A percentile compares a stretch with the other conserved stretches of the same genome.
Evolutionary conservation across 1,140 invertebrate genomes (phyloP).

Genomic region (Drosophila persimilis): DNA sequence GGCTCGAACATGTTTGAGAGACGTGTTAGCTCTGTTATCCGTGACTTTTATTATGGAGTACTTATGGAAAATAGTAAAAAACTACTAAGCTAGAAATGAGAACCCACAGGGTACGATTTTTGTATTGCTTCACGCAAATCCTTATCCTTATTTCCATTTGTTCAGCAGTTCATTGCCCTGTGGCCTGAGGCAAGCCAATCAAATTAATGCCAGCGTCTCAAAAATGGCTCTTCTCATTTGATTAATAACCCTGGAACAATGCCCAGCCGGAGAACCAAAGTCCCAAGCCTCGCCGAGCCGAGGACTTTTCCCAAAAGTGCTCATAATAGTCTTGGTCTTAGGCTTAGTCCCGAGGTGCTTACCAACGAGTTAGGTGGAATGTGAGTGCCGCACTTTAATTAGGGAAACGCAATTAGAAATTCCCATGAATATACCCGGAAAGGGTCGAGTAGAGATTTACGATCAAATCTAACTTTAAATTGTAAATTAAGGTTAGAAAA

Average conservation of each 20-base stretch:
- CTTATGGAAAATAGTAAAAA: too few species aligned
- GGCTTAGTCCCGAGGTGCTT: not conserved
- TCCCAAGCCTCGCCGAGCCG: not conserved
- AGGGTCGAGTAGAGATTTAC: constrained; percentile 14
- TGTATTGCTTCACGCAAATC: not conserved
- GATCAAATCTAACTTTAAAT: constrained; percentile 49
- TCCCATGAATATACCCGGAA: constrained; percentile 10
- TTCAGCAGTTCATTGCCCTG: constrained; percentile 44
- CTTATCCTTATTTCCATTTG: too few species aligned
- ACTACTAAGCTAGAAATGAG: too few species aligned
- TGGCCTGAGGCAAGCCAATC: constrained; percentile 34
- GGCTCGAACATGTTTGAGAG: too few species aligned
- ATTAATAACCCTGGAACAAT: constrained; percentile 51
- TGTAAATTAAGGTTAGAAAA: constrained; percentile 48
- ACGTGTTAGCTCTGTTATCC: too few species aligned
- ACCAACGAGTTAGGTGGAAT: too few species aligned
- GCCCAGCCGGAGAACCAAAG: not conserved
- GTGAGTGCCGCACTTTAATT: too few species aligned
- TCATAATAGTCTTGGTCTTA: constrained; percentile 53
- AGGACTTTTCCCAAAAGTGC: constrained; percentile 24
- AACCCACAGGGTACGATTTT: too few species aligned
- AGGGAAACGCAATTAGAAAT: not conserved
- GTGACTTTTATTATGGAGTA: constrained; percentile 1
- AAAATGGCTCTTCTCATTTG: constrained; percentile 54
- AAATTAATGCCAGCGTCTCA: constrained; percentile 44